Evolutionary conservation across 1,140 invertebrate species (phyloP).

Genomic region (Nephotettix cincticeps): DNA sequence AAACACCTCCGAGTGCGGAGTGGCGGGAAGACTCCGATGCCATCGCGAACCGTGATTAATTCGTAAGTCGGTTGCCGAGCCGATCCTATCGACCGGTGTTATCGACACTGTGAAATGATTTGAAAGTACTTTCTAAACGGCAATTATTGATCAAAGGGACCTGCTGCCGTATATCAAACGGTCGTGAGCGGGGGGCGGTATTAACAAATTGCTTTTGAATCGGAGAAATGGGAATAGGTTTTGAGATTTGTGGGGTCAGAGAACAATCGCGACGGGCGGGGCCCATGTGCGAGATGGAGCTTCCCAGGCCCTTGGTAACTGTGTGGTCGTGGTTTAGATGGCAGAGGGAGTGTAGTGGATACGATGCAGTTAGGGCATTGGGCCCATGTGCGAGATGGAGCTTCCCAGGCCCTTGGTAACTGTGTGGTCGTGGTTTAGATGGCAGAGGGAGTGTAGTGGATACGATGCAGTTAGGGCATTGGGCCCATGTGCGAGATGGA

Average conservation of each 20-base stretch:
- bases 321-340: no score
- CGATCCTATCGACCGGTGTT: constrained; percentile 4
- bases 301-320: neutral
- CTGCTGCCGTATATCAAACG: neutral
- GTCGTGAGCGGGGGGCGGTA: constrained; percentile 15
- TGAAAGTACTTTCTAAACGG: constrained; percentile 27
- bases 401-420: neutral
- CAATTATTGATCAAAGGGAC: constrained; percentile 20
- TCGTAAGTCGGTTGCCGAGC: neutral
- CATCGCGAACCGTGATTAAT: constrained; percentile 27
- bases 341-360: no score
- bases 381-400: neutral
- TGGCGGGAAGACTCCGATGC: neutral
- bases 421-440: no score
- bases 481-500: neutral
- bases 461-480: no score
- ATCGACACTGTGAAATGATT: constrained; percentile 16
- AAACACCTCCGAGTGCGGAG: neutral
- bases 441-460: no score
- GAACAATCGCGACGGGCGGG: constrained; percentile 21
- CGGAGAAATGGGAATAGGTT: constrained; percentile 27
- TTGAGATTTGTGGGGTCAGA: constrained; percentile 26
- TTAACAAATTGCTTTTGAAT: constrained; percentile 26
- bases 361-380: neutral
- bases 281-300: neutral